These are phyloP conservation scores for Drosophila putrida DNA, from an alignment of 2,888 invertebrate genomes.

Conservation along the genomic window DNA sequence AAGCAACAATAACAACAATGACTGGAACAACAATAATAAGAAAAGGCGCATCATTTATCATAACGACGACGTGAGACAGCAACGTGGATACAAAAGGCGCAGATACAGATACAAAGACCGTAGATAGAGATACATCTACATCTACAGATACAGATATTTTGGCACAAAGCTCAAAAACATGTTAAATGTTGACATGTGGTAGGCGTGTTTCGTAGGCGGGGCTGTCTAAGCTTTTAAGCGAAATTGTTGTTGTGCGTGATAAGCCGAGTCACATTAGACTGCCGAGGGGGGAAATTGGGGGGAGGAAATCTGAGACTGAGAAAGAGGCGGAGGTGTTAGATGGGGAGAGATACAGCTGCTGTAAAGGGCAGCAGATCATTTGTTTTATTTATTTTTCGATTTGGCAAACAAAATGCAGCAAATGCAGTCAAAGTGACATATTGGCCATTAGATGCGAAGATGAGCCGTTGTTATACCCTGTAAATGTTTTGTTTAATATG, in stretches of 20 bases:
- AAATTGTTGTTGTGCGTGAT: slow-evolving; percentile 65
- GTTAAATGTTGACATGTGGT: slow-evolving; percentile 77
- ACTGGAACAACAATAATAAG: slow-evolving; percentile 14
- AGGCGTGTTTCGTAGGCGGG: slow-evolving; percentile 57
- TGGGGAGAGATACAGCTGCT: slow-evolving; percentile 25
- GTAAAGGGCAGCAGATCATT: slow-evolving; percentile 59
- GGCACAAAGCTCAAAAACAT: slow-evolving; percentile 67
- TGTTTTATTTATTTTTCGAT: slow-evolving; percentile 79
- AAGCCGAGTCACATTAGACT: slow-evolving; percentile 41
- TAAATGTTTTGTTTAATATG: background rate
- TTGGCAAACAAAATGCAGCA: slow-evolving; percentile 60
- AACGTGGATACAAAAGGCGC: slow-evolving; percentile 41
- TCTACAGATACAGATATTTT: slow-evolving; percentile 51
- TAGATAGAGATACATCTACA: slow-evolving; percentile 44
- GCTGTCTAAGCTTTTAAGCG: slow-evolving; percentile 58
- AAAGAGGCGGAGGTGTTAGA: background rate
- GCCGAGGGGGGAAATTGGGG: slow-evolving; percentile 1
- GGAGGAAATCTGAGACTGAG: background rate
- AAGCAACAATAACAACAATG: slow-evolving; percentile 28
- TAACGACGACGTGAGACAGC: slow-evolving; percentile 70
- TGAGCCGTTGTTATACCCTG: slow-evolving; percentile 2
- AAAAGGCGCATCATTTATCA: slow-evolving; percentile 74
- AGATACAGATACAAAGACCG: slow-evolving; percentile 43
- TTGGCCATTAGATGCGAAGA: slow-evolving; percentile 53
- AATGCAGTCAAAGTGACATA: slow-evolving; percentile 71